Conservation (phyloP, 2,797 vertebrate genomes). For the Oryzias dopingdopingensis region DNA sequence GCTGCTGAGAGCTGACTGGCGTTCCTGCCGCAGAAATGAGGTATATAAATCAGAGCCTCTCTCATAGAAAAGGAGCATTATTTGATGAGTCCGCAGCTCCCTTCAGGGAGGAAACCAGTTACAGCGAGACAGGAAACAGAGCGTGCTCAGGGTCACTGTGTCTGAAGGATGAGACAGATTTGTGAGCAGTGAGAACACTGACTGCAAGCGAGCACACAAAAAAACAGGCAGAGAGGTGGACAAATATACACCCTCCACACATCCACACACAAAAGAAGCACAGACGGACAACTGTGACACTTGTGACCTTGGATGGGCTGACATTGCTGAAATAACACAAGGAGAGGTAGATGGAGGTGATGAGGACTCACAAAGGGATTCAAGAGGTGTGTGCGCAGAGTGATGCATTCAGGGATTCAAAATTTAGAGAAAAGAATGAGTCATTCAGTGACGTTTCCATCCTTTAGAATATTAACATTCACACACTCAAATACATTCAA, state of each 20-base stretch:
- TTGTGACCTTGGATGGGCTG: conserved; percentile 67
- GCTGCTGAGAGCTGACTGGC: conserved; percentile 6
- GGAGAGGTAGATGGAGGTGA: conserved; percentile 64
- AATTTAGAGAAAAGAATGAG: too few species aligned
- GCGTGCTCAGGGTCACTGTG: conserved; percentile 70
- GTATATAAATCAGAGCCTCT: conserved; percentile 59
- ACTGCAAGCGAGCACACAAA: conserved; percentile 47
- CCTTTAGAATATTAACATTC: too few species aligned
- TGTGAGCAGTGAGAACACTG: conserved; percentile 65
- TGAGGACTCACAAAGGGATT: conserved; percentile 37
- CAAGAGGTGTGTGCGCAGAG: conserved; percentile 10
- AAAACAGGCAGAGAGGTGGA: conserved; percentile 10
- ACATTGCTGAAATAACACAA: conserved; percentile 63
- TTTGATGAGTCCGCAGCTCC: conserved; percentile 58
- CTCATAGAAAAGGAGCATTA: conserved; percentile 57
- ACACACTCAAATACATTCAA: too few species aligned
- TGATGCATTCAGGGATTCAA: neutral
- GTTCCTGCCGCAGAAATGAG: conserved; percentile 35
- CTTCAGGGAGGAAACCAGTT: conserved; percentile 71
- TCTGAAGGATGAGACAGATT: conserved; percentile 71
- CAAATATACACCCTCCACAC: conserved; percentile 1
- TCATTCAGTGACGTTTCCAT: too few species aligned
- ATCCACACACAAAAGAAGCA: conserved; percentile 7
- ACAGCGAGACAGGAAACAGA: conserved; percentile 71
- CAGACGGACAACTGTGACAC: conserved; percentile 60